These are phyloP conservation scores for Platysteira castanea DNA, from an alignment of 2,113 vertebrate species.

Conservation along the genomic window DNA sequence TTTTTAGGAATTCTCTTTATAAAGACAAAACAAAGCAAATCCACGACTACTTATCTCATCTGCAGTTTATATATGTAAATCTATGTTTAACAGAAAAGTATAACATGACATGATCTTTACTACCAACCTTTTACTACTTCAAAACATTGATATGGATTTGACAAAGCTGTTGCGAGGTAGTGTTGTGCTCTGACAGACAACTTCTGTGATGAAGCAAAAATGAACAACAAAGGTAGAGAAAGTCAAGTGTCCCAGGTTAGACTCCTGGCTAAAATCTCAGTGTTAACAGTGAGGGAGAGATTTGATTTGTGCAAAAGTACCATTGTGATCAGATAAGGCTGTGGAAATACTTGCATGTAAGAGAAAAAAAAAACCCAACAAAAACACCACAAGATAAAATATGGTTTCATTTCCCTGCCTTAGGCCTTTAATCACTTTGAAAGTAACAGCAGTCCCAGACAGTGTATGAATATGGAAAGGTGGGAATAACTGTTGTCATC, in stretches of 20 bases:
- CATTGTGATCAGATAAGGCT: neutral
- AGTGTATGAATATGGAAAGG: neutral
- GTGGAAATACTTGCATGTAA: neutral
- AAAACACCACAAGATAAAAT: neutral
- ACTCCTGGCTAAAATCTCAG: neutral
- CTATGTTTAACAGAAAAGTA: neutral
- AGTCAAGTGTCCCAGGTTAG: neutral
- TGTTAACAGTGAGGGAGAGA: neutral
- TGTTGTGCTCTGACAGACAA: accelerated
- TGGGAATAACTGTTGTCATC: neutral
- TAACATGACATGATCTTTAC: neutral
- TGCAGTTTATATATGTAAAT: neutral
- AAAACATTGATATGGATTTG: neutral
- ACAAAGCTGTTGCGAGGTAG: neutral
- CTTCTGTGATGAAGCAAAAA: neutral
- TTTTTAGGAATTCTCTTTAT: neutral
- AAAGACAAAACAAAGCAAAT: neutral
- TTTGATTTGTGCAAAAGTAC: neutral
- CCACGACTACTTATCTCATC: neutral
- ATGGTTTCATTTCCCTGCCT: neutral
- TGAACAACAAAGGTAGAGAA: neutral
- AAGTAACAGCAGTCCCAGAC: neutral
- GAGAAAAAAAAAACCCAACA: neutral
- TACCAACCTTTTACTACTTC: neutral
- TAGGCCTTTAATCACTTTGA: neutral